These are phyloP conservation scores for Phylloscopus collybita DNA, from an alignment of 2,797 vertebrate species.

Conservation along the genomic window DNA sequence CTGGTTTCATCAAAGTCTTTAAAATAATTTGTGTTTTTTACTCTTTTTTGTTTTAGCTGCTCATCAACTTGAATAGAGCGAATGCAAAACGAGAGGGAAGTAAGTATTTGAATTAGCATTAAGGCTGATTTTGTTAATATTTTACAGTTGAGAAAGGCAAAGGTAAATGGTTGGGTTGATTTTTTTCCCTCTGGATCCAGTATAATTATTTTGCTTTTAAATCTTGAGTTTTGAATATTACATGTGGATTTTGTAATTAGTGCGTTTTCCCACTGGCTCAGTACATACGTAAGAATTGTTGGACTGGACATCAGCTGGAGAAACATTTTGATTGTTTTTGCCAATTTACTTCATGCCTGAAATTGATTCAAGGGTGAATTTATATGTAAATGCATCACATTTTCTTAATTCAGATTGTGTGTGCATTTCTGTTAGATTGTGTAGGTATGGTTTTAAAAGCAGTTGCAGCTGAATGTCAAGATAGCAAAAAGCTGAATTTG, in stretches of 20 bases:
- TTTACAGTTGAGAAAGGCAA: not conserved
- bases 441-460: not conserved
- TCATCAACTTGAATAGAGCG: conserved; percentile 72
- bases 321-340: not conserved
- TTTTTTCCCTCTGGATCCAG: not conserved
- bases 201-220: not conserved
- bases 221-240: not conserved
- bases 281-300: rapidly evolving
- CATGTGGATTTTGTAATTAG: not conserved
- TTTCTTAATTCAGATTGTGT: not conserved
- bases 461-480: not conserved
- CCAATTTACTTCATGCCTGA: not conserved
- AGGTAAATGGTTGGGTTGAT: not conserved
- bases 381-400: not conserved
- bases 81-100: conserved; percentile 77
- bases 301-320: not conserved
- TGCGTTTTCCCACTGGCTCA: not conserved
- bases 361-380: not conserved
- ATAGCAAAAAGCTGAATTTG: not conserved
- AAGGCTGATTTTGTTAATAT: not conserved
- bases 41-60: conserved; percentile 65
- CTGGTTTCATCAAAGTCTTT: not conserved
- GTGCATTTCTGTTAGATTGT: not conserved
- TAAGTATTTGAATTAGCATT: conserved; percentile 67
- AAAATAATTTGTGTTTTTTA: not conserved